Base-by-base conservation (phyloP, 1,140 invertebrate genomes). In the Arion vulgaris region DNA sequence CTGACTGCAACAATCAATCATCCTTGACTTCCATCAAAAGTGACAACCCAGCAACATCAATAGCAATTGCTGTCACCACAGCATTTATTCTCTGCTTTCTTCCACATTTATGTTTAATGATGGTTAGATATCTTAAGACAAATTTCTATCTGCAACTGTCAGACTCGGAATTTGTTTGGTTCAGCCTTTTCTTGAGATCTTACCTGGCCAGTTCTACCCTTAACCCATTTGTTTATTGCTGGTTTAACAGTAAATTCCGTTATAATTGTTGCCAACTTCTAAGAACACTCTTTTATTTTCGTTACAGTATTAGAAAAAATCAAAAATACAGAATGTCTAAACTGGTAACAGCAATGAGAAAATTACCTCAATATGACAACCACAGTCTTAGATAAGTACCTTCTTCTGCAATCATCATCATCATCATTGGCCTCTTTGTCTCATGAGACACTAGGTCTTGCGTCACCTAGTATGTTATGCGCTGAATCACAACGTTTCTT, bases 51-150 rank as follows among this genome's bases (percentile, higher is more conserved):
- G 79, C 85, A 15, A 87, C 83, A 0, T 38, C 83, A 5, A 87
- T 85, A 34, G 86, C 83, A 11, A 81, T 87, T 57, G 34, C 79
- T 28, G 79, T 87, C 7, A 87, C 86, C 0, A n/a, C 84, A 9
- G 82, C 86, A 9, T 87, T 87, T 74, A 78, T 87, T 49, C 78
- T 86, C 26, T 86, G 86, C 83, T 87, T 85, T 62, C 19, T 87
- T 15, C 86, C 86, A 2, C 81, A 84, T 53, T 78, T 87, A 11
- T 80, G 62, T 15, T 79, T 87, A 19, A 68, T 82, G 51, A 57
- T 80, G 5, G 79, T 74, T 23, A 45, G 81, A 32, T 36, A 74
- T 32, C 57, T 86, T 36, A 45, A 57, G 17, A 28, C 49, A 34
- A 77, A 77, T 26, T 84, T 84, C 19, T 83, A 84, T 57, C 28